These are phyloP conservation scores for Tachina grossa DNA, from an alignment of 2,888 invertebrate genomes.

Conservation along the genomic window DNA sequence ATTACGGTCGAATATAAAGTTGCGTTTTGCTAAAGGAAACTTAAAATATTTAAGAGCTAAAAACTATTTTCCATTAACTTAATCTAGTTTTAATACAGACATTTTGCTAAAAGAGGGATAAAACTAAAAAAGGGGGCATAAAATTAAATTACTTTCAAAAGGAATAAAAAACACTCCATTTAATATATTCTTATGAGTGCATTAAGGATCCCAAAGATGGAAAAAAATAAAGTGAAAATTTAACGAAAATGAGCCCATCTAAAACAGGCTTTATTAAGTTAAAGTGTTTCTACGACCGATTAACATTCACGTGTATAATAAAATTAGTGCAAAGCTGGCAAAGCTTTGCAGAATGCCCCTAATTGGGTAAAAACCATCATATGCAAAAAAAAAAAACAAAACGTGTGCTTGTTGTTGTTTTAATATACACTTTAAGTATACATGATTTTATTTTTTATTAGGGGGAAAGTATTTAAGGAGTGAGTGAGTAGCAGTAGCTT, in stretches of 20 bases:
- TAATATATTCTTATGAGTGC: constrained; percentile 39
- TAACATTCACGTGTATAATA: background rate
- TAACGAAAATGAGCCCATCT: constrained; percentile 10
- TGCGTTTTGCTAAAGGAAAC: constrained; percentile 55
- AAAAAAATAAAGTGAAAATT: too few species aligned
- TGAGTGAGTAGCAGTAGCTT: too few species aligned
- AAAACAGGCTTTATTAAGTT: constrained; percentile 13
- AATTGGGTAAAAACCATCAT: too few species aligned
- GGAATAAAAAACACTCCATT: constrained; percentile 22
- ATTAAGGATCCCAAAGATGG: constrained; percentile 16
- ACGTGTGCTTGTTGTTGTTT: too few species aligned
- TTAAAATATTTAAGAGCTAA: constrained; percentile 12
- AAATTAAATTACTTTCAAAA: constrained; percentile 31
- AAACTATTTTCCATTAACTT: constrained; percentile 50
- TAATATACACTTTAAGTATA: too few species aligned
- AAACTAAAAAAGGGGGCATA: constrained; percentile 7
- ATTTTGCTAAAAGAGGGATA: background rate
- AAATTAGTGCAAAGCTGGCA: background rate
- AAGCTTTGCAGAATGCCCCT: background rate
- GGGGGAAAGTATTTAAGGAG: too few species aligned
- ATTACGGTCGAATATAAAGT: constrained; percentile 73
- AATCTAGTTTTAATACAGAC: constrained; percentile 51
- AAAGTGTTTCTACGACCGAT: constrained; percentile 21
- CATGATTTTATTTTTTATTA: too few species aligned
- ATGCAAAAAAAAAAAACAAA: too few species aligned